Base-by-base conservation (phyloP, 1,140 invertebrate genomes). In the Drosophila pachea region DNA sequence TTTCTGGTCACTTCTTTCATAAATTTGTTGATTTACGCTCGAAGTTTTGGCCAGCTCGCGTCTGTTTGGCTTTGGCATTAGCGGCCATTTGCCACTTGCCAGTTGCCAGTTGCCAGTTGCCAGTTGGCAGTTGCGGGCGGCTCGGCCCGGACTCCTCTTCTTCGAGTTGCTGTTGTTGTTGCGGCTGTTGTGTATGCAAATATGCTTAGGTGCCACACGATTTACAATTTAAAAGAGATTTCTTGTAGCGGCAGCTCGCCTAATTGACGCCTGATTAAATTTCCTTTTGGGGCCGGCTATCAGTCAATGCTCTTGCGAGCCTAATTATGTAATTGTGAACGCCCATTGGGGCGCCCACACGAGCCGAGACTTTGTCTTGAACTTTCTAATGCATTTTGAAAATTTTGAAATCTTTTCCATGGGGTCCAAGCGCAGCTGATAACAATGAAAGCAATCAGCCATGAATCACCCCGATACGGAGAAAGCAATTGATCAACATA, bases 301-400 rank as follows among this genome's bases (percentile, higher is more conserved):
- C 42, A 49, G 36, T 66, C 66, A 68, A 40, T 68, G 59, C 60
- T 59, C 49, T 64, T 56, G 48, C 43, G 22, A 35, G 49, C 52
- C 49, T 53, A 78, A 78, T 82, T 83, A 82, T 78, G 75, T 68
- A 78, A 83, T 73, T 78, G 78, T 82, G 75, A 59, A 60, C 70
- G 54, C 48, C 50, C 47, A 49, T 64, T 69, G 9, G 12, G 22
- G 36, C 58, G 64, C 69, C 61, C 55, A 53, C 62, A 43, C 50
- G 49, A 59, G 16, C 38, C 8, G 38, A 38, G 22, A 22, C 22
- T 22, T 22, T 22, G 22, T 47, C 33, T 22, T 38, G 49, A 83
- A 82, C 78, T 82, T 82, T 82, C 78, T 82, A 82, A 78, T 83
- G 78, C 78, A 78, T 52, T 78, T 74, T 58, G 74, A 56, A 82